Evolutionary conservation across 2,888 invertebrate genomes (phyloP).

Genomic region (Sinelater perroti): DNA sequence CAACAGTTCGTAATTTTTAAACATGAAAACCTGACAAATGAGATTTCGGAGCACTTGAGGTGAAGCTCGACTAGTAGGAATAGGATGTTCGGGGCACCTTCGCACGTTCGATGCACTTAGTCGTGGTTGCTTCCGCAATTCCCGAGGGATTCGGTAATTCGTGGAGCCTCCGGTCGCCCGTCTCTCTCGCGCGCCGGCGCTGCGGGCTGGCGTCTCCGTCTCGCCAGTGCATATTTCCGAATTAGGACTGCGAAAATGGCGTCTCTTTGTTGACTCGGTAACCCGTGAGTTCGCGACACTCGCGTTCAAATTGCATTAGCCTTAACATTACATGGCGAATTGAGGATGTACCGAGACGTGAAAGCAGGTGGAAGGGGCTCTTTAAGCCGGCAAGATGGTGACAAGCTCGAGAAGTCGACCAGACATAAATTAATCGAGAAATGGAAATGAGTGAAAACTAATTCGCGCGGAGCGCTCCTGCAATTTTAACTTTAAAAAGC

Average conservation of each 20-base stretch:
- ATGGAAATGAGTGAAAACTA: constrained; percentile 50
- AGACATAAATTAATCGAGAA: constrained; percentile 57
- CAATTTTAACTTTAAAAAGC: constrained; percentile 43
- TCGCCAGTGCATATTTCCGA: constrained; percentile 34
- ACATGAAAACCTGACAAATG: not conserved
- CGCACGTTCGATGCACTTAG: constrained; percentile 39
- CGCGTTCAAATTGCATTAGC: constrained; percentile 64
- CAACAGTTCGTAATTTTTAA: too few species aligned
- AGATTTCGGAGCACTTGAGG: constrained; percentile 1
- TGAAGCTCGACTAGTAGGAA: constrained; percentile 14
- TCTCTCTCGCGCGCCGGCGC: constrained; percentile 35
- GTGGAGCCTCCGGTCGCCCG: constrained; percentile 32
- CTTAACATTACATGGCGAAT: constrained; percentile 65
- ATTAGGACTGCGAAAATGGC: constrained; percentile 55
- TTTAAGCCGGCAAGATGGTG: constrained; percentile 54
- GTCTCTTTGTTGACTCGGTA: constrained; percentile 60
- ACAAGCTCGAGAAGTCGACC: constrained; percentile 52
- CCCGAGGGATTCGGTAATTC: constrained; percentile 39
- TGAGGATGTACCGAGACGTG: constrained; percentile 64
- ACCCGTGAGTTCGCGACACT: constrained; percentile 60
- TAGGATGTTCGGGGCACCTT: constrained; percentile 25
- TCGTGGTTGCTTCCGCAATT: constrained; percentile 39
- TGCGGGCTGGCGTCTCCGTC: constrained; percentile 32
- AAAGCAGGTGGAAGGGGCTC: constrained; percentile 53
- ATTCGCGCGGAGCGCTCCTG: constrained; percentile 43